phyloP scores from a whole-genome alignment of 64 coral and sea anemone genomes.

The Montipora foliosa region DNA sequence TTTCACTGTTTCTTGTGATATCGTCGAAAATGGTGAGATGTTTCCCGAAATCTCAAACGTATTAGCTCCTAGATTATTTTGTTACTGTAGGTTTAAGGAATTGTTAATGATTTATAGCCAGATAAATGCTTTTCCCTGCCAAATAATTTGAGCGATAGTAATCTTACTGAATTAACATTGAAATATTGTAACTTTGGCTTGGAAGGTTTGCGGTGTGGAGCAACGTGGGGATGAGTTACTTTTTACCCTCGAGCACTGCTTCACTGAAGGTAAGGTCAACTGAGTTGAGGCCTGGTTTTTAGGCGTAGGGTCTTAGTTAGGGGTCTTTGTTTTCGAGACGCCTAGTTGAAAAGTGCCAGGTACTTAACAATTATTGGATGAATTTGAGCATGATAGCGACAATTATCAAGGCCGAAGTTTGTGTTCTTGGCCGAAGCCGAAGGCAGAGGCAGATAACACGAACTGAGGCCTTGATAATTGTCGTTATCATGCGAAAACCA shows the following conservation, averaged over 20 bases:
- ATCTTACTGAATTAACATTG: too few species aligned
- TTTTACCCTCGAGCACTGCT: conserved; percentile 51
- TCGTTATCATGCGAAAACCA: too few species aligned
- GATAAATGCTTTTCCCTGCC: background rate
- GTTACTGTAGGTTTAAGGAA: background rate
- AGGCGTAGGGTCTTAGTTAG: too few species aligned
- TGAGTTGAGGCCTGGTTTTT: background rate
- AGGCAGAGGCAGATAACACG: too few species aligned
- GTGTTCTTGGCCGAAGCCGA: too few species aligned
- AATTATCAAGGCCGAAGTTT: too few species aligned
- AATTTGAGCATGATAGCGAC: too few species aligned
- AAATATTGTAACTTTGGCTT: background rate
- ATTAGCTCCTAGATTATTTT: too few species aligned
- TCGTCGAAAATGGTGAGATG: background rate
- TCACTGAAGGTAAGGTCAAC: conserved; percentile 20
- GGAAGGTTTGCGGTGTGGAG: background rate
- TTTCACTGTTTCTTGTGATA: conserved; percentile 3
- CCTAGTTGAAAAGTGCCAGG: too few species aligned
- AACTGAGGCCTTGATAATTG: too few species aligned
- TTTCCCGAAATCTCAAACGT: background rate
- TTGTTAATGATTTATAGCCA: background rate
- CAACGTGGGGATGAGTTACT: conserved; percentile 59
- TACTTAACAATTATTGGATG: too few species aligned
- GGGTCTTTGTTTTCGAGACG: too few species aligned
- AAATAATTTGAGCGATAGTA: background rate